Percentiles rank a stretch among this genome's conserved stretches.
These are phyloP conservation scores for Urocitellus parryii DNA, from an alignment of 2,113 vertebrate genomes.

Conservation along the genomic window DNA sequence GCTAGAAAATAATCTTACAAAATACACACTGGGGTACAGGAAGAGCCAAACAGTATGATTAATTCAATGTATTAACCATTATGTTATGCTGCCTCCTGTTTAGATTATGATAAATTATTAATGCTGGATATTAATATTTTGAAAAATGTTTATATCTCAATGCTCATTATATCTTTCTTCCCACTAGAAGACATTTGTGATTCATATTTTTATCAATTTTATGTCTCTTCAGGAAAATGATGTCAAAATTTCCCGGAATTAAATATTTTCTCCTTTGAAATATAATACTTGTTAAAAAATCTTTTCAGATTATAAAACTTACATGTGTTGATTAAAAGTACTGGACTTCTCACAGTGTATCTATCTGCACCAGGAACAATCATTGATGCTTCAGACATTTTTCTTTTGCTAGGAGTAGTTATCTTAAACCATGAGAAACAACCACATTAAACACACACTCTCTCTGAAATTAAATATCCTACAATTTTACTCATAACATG, in stretches of 20 bases:
- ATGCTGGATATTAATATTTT: neutral
- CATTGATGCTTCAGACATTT: conserved; percentile 92
- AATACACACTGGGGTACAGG: neutral
- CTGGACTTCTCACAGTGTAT: conserved; percentile 81
- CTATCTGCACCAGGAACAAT: conserved; percentile 85
- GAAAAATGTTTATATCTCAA: neutral
- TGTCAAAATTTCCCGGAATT: conserved; percentile 40
- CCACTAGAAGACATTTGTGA: conserved; percentile 41
- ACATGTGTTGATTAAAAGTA: conserved; percentile 78
- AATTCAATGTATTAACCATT: neutral
- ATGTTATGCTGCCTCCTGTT: neutral
- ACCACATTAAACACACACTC: conserved; percentile 50
- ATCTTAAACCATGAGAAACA: conserved; percentile 84
- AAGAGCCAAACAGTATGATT: neutral
- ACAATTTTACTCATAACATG: conserved; percentile 39
- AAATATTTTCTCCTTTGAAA: conserved; percentile 33
- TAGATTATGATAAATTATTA: neutral
- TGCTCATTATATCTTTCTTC: conserved; percentile 21
- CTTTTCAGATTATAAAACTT: conserved; percentile 77
- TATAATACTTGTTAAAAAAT: neutral
- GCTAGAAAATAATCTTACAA: neutral
- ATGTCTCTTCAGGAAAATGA: conserved; percentile 18
- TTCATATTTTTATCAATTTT: conserved; percentile 33
- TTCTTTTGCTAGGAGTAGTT: conserved; percentile 87
- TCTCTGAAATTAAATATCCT: conserved; percentile 49